Evolutionary conservation across 2,888 invertebrate species (phyloP), one percentile per base, ranked within the genome.

Genomic region (Sarcophaga subvicina): DNA sequence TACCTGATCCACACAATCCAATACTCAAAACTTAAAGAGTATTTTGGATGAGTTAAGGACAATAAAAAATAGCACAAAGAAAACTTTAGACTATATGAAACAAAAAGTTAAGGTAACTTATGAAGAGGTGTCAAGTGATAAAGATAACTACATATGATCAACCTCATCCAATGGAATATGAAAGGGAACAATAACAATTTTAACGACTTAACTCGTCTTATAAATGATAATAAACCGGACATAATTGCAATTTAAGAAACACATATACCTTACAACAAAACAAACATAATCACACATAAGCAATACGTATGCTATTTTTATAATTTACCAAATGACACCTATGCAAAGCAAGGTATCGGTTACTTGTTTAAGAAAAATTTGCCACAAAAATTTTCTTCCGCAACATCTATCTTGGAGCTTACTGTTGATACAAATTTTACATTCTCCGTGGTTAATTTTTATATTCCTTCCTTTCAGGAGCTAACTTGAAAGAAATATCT

Each of bases 241-340:
- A 14, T 80, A 22, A 66, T 72, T 6, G 45, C 59, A 14, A 49
- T 62, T 22, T 66, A 73, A 47, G 73, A 82, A 67, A 81, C 76
- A 17, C 81, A 81, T 20, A 47, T 72, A 25, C 64, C 72, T 6
- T 11, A 59, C 4, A 80, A 80, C n/a, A 73, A 73, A 14, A n/a
- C 66, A 22, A 60, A 59, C 20, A 5, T 25, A 12, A n/a, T 67
- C 5, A 64, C 80, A 8, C 72, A 72, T 11, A 80, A 66, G 12
- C 49, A 54, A 66, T n/a, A 25, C n/a, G 49, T 49, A 14, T 62
- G 63, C 14, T 75, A 80, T 25, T 75, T 73, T 22, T 66, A 72
- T 47, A 80, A 80, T 17, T 66, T 59, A 8, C 25, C 49, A 5
- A 20, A 66, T 3, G 67, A 47, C n/a, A n/a, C 6, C 4, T 14